Evolutionary conservation across 2,888 invertebrate species (phyloP), one percentile per base, ranked within the genome.

Genomic region (Dichetophora obliterata): DNA sequence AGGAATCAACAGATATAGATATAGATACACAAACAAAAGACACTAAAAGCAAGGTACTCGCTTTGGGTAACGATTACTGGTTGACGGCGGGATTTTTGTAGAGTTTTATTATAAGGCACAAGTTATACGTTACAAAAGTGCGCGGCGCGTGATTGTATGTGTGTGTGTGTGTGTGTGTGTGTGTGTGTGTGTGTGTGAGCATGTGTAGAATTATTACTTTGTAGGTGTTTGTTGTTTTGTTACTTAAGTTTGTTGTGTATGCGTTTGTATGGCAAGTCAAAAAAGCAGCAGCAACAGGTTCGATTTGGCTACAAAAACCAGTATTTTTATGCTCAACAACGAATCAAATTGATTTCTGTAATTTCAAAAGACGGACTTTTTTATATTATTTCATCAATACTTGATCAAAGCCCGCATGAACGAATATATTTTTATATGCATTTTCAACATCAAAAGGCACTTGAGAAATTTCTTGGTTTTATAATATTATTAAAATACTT

Each of bases 201-300:
- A n/a, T n/a, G n/a, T n/a, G n/a, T n/a, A 16, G 31, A 19, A 43
- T 8, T 43, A 43, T 11, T 14, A 43, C 43, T 43, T 43, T 43
- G 43, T 43, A 43, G 43, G 43, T 43, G 14, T 43, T 43, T 43
- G 43, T 43, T 31, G 52, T 11, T n/a, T 69, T 16, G 61, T 34
- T 34, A n/a, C n/a, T n/a, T n/a, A n/a, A n/a, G n/a, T 31, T 34
- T 11, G 31, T 22, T 59, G 57, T 66, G 37, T 54, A 11, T 59
- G 22, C 54, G 22, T 65, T 8, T 43, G n/a, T 37, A 48, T 65
- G 72, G 59, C 68, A 27, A 14, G 43, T 11, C 43, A 43, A 43
- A 43, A 11, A 11, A 34, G 63, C 50, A 34, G 63, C 50, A 76
- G 78, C 78, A 79, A 77, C 76, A 79, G 77, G 77, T 77, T 76